Conservation (phyloP, 2,797 vertebrate species). For the Psittacula derbiana region DNA sequence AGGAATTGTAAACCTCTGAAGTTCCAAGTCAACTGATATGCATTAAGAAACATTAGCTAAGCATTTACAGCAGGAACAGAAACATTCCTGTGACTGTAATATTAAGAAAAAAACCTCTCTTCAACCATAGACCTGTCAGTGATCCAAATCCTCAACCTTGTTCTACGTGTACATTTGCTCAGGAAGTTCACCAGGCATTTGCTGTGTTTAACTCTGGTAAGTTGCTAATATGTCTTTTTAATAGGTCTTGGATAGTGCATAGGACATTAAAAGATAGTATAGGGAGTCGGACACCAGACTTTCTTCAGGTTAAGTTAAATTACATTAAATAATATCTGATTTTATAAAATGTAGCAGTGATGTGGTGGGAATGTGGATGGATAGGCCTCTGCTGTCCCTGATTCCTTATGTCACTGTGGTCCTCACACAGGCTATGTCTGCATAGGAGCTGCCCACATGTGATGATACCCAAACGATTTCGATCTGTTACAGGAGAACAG, state of each 20-base stretch:
- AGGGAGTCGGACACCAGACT: not conserved
- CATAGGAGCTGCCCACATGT: not conserved
- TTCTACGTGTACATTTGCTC: not conserved
- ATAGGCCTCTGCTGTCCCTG: not conserved
- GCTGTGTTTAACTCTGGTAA: not conserved
- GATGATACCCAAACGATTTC: not conserved
- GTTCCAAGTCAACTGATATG: not conserved
- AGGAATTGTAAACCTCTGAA: not conserved
- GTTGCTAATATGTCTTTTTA: not conserved
- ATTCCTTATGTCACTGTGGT: not conserved
- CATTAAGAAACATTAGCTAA: not conserved
- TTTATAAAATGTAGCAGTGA: not conserved
- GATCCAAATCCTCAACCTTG: not conserved
- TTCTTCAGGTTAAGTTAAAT: not conserved
- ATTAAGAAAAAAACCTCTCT: not conserved
- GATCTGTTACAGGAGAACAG: not conserved
- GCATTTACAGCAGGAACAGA: not conserved
- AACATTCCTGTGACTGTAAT: not conserved
- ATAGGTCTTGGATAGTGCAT: not conserved
- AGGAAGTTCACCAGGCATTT: not conserved
- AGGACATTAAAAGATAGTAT: not conserved
- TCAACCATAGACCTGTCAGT: not conserved
- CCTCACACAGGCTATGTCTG: not conserved
- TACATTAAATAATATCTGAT: not conserved
- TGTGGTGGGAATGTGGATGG: not conserved